Base-by-base conservation (phyloP, 2,888 invertebrate genomes). In the Perithous albicinctus region DNA sequence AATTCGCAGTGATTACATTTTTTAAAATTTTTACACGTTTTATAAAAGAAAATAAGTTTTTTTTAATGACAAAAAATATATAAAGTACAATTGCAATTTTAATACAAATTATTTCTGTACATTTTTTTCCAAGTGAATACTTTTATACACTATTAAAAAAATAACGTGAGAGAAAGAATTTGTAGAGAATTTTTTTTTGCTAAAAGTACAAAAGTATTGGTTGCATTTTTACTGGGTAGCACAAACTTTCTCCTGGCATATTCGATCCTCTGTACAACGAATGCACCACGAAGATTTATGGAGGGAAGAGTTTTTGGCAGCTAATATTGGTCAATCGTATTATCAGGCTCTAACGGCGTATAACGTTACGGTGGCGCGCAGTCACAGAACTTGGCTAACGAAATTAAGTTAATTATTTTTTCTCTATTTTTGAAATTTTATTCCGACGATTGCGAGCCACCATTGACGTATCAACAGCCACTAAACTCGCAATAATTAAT, bases 191-290 rank as follows among this genome's bases (percentile, higher is more conserved):
- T n/a, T n/a, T n/a, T n/a, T n/a, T n/a, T n/a, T n/a, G n/a, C n/a
- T n/a, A n/a, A n/a, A n/a, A n/a, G n/a, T n/a, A n/a, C n/a, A n/a
- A n/a, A n/a, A n/a, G n/a, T n/a, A n/a, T n/a, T n/a, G n/a, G n/a
- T n/a, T n/a, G n/a, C n/a, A n/a, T n/a, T n/a, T n/a, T n/a, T n/a
- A n/a, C n/a, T n/a, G n/a, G n/a, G n/a, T n/a, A n/a, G n/a, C 87
- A 87, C 87, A 85, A 87, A 85, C 84, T 86, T 86, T 86, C 85
- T 83, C 83, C 79, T 74, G 86, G 84, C 83, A 83, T 8, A 84
- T 82, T 75, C 78, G 84, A 80, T 85, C 83, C 75, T 82, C 85
- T 84, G 78, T 72, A 63, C 83, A 84, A 85, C 82, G 83, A 84
- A 83, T 86, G 83, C 80, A 84, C 86, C 85, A 85, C 80, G 84